Conservation (phyloP, 23 tunicate species). For the Botrylloides violaceus region DNA sequence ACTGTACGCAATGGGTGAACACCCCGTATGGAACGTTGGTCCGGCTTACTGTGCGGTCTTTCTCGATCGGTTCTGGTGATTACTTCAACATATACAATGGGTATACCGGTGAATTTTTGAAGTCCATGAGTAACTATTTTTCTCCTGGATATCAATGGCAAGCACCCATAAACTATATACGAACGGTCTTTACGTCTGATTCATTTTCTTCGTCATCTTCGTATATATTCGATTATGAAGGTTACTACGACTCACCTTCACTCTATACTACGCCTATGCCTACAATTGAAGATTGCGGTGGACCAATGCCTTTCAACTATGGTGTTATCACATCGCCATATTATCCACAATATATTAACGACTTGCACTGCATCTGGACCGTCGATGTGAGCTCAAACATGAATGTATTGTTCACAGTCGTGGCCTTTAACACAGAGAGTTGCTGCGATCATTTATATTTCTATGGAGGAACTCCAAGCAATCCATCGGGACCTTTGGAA, state of each 20-base stretch:
- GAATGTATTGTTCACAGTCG: not conserved
- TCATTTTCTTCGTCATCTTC: not conserved
- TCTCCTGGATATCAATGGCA: not conserved
- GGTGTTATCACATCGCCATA: not conserved
- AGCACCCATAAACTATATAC: not conserved
- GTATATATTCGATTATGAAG: not conserved
- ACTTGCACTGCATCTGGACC: slow-evolving; percentile 15
- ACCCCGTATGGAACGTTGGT: slow-evolving; percentile 13
- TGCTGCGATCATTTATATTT: slow-evolving; percentile 22
- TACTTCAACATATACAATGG: not conserved
- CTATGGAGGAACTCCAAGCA: slow-evolving; percentile 19
- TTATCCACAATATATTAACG: not conserved
- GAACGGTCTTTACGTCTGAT: not conserved
- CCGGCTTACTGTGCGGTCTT: not conserved
- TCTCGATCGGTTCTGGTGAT: not conserved
- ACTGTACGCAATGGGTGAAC: not conserved
- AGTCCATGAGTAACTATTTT: not conserved
- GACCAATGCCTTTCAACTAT: not conserved
- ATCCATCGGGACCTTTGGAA: not conserved
- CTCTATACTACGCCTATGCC: not conserved
- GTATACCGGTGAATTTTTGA: not conserved
- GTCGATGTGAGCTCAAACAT: not conserved
- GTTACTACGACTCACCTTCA: not conserved
- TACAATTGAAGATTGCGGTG: not conserved
- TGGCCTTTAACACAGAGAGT: not conserved